Evolutionary conservation across 53 echinoderm and acorn worm genomes (phyloP), one percentile per base, ranked within the genome.

Genomic region (Patiria pectinifera): DNA sequence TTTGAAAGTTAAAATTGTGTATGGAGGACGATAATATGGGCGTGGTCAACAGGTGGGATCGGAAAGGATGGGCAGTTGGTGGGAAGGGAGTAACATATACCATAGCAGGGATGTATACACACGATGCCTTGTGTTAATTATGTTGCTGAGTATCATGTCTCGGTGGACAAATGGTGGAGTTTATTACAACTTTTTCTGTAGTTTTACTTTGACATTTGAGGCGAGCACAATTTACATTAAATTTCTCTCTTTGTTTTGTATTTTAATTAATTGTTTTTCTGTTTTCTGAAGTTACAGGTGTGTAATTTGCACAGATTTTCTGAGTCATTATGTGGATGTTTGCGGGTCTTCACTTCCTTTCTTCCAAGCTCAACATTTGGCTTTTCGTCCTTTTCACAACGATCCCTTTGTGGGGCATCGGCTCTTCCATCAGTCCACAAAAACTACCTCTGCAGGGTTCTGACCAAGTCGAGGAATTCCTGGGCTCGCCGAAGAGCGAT

Each of bases 291-390:
- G 9, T 23, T 74, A 24, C 74, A 74, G 74, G 74, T 74, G 9
- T 74, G 74, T 74, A 5, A 74, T 15, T 69, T 69, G 4, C 74
- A 10, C 6, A 2, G 24, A n/a, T 24, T 21, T 3, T n/a, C 15
- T 0, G 74, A 74, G 24, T 74, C 74, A 74, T n/a, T 14, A 88
- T 88, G 88, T n/a, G 59, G 88, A 88, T 48, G 45, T 60, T 61
- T 63, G 84, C 63, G 5, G 3, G 74, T 74, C 4, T 21, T 70
- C 70, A 70, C 14, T n/a, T 74, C 62, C 66, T 84, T 81, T 48
- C 82, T 12, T 80, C 69, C 49, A 66, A 19, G 79, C 9, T 62
- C 62, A 12, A 45, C 81, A 0, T 63, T 45, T 69, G 62, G 60
- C 69, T 90, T 21, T 46, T 90, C 69, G 16, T 70, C 26, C 80